phyloP scores from a whole-genome alignment of 2,888 invertebrate species.

The Loripinus fragilis region DNA sequence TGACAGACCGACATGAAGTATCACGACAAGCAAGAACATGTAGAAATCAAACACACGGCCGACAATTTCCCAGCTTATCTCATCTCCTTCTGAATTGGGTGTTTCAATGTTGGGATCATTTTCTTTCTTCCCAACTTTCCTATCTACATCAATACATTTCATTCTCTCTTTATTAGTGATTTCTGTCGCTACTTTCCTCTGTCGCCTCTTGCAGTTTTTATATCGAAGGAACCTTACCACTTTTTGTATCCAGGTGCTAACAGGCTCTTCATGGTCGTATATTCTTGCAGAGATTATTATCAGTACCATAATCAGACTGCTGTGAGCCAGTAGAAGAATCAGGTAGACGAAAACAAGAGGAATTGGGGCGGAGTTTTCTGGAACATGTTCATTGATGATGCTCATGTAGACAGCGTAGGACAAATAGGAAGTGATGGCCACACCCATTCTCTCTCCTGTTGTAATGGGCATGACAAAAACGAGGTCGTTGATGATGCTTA shows the following conservation, averaged over 20 bases:
- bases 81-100: neutral
- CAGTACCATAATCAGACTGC: conserved; percentile 34
- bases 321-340: conserved; percentile 39
- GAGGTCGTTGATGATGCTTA: conserved; percentile 37
- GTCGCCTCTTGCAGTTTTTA: neutral
- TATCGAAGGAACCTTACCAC: neutral
- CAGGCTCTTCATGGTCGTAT: conserved; percentile 25
- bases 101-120: no score
- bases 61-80: conserved; percentile 31
- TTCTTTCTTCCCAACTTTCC: neutral
- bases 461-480: conserved; percentile 48
- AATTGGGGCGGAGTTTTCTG: conserved; percentile 48
- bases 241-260: conserved; percentile 8
- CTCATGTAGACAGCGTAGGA: conserved; percentile 54
- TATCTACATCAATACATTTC: neutral
- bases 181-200: neutral
- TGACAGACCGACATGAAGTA: neutral
- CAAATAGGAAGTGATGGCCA: conserved; percentile 48
- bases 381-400: conserved; percentile 49
- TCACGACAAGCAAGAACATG: neutral
- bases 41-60: conserved; percentile 36
- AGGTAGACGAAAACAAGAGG: conserved; percentile 49
- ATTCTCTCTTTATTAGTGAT: neutral
- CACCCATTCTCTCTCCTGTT: conserved; percentile 51
- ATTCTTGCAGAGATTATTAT: conserved; percentile 39